Percentiles rank a stretch among this genome's conserved stretches.
phyloP scores from a whole-genome alignment of 2,113 vertebrate species.

The Crypturellus undulatus region DNA sequence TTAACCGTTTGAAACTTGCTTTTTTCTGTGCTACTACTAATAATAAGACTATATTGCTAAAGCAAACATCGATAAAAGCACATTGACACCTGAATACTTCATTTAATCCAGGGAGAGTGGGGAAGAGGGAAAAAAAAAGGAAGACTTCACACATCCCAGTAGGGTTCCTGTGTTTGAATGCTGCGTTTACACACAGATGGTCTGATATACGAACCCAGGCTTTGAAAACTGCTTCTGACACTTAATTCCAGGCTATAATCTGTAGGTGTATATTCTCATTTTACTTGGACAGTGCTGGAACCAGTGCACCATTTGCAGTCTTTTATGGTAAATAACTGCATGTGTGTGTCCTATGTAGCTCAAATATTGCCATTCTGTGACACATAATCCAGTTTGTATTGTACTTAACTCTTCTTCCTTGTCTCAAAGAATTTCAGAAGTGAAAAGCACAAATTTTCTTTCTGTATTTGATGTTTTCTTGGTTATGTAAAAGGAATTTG shows the following conservation, averaged over 20 bases:
- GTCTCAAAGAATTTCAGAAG: background rate
- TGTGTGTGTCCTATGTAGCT: background rate
- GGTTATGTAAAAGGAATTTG: background rate
- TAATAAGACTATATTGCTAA: background rate
- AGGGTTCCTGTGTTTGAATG: too few relatives aligned
- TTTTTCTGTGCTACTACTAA: background rate
- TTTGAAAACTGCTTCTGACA: background rate
- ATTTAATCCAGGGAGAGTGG: too few relatives aligned
- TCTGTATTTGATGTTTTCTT: background rate
- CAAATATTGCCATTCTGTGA: background rate
- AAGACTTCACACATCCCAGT: too few relatives aligned
- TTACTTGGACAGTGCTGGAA: background rate
- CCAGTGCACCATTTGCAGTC: background rate
- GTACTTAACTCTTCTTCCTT: background rate
- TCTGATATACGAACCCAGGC: too few relatives aligned
- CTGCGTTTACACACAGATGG: too few relatives aligned
- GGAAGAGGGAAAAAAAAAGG: too few relatives aligned
- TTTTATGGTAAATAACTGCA: background rate
- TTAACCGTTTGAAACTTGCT: background rate
- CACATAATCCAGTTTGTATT: background rate
- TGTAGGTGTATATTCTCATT: background rate
- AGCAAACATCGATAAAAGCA: background rate
- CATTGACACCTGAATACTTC: too few relatives aligned
- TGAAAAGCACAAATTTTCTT: background rate
- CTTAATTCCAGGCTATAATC: background rate